phyloP scores from a whole-genome alignment of 2,113 vertebrate species.

The Ailurus styani region DNA sequence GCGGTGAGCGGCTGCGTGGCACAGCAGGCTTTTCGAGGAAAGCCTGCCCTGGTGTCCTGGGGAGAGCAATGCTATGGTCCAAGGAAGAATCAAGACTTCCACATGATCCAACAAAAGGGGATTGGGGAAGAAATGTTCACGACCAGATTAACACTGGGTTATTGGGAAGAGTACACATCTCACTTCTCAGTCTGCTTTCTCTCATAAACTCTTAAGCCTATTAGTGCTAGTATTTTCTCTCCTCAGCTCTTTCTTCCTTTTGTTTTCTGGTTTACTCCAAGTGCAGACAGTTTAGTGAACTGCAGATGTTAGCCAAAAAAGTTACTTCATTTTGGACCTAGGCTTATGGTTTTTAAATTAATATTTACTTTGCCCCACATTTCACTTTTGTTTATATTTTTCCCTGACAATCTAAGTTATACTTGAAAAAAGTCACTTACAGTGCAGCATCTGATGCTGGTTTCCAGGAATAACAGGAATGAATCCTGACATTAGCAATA shows the following conservation, averaged over 20 bases:
- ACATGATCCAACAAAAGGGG: background rate
- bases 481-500: background rate
- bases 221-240: slow-evolving; percentile 53
- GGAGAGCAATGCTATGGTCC: background rate
- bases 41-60: background rate
- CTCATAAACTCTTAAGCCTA: slow-evolving; percentile 35
- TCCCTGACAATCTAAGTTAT: slow-evolving; percentile 41
- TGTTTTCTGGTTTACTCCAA: slow-evolving; percentile 29
- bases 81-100: background rate
- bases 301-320: slow-evolving; percentile 68
- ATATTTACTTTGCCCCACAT: slow-evolving; percentile 76
- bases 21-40: background rate
- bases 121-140: background rate
- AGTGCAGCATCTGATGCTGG: background rate
- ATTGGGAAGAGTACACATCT: background rate
- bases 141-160: background rate
- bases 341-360: slow-evolving; percentile 72
- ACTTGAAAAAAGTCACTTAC: slow-evolving; percentile 35
- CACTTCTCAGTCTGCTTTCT: slow-evolving; percentile 61
- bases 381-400: slow-evolving; percentile 73
- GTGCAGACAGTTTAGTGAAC: slow-evolving; percentile 53
- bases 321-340: slow-evolving; percentile 61
- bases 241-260: background rate
- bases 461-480: background rate
- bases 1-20: background rate